Percentiles rank a stretch among this genome's conserved stretches.
phyloP scores from a whole-genome alignment of 2,888 invertebrate species.

The Melinopterus prodromus region DNA sequence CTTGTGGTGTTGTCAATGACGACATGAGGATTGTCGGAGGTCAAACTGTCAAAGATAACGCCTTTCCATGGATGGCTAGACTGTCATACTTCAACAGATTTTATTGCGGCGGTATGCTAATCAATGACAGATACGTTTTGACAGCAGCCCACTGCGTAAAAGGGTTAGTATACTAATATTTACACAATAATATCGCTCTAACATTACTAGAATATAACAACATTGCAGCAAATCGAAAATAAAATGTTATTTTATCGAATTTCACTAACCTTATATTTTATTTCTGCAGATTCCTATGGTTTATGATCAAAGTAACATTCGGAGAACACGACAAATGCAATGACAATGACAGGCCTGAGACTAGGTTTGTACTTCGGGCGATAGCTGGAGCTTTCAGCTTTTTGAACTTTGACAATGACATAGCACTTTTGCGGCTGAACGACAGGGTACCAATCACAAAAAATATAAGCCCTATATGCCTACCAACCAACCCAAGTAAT shows the following conservation, averaged over 20 bases:
- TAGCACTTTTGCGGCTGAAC: slow-evolving; percentile 82
- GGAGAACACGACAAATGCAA: slow-evolving; percentile 88
- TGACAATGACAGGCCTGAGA: slow-evolving; percentile 75
- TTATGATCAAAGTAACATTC: slow-evolving; percentile 89
- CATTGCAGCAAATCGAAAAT: too few relatives aligned
- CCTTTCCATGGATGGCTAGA: slow-evolving; percentile 91
- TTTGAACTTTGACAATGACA: slow-evolving; percentile 88
- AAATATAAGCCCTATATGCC: slow-evolving; percentile 82
- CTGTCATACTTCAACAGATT: slow-evolving; percentile 87
- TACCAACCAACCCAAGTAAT: slow-evolving; percentile 74
- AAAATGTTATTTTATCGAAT: too few relatives aligned
- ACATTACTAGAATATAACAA: too few relatives aligned
- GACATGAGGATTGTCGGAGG: slow-evolving; percentile 86
- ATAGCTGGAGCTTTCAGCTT: slow-evolving; percentile 84
- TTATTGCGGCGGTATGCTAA: slow-evolving; percentile 88
- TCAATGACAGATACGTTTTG: slow-evolving; percentile 87
- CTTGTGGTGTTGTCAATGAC: slow-evolving; percentile 83
- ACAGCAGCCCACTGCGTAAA: slow-evolving; percentile 91
- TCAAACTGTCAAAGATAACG: slow-evolving; percentile 68
- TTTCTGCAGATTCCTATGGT: slow-evolving; percentile 83
- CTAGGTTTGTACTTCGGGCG: slow-evolving; percentile 80
- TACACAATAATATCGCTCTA: neutral
- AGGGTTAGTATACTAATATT: slow-evolving; percentile 66
- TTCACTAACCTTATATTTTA: too few relatives aligned
- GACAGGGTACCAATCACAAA: slow-evolving; percentile 82